Evolutionary conservation across 2,888 invertebrate genomes (phyloP), one percentile per base, ranked within the genome.

Genomic region (Heliconius ismenius): DNA sequence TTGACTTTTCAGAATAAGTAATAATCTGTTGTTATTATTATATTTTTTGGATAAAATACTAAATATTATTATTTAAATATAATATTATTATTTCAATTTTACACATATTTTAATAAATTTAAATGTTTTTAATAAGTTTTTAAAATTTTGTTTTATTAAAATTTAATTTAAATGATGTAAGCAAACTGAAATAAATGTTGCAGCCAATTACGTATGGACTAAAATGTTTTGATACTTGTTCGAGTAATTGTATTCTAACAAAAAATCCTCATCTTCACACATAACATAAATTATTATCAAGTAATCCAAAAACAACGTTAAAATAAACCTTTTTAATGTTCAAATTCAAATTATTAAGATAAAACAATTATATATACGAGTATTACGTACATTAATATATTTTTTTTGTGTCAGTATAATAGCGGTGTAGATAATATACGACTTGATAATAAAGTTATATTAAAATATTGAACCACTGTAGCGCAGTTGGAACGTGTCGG

Each of bases 141-240:
- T 64, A 64, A 68, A 26, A 4, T 67, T 24, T 18, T 43, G 21
- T 24, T 67, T 43, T 24, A 67, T 13, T 67, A 21, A 24, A 24
- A 10, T 32, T 21, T 15, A 64, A 64, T 64, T 64, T 3, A 26
- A 54, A 11, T 18, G 13, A 70, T 58, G n/a, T 58, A 58, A 58
- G 9, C 32, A n/a, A 36, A 70, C 58, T 58, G 13, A 70, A 58
- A 70, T 58, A 58, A 24, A 13, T 32, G 21, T 58, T 54, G 4
- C 7, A 21, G 11, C 18, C 49, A 49, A 68, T 68, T 68, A 18
- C 28, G 15, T 54, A 21, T 49, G 7, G 21, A 28, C 28, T 54
- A 49, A 26, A 58, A 70, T 58, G 32, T 36, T 70, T 58, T 32
- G 13, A 58, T 70, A 58, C 70, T 54, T 54, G 28, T 49, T 58